Percentiles rank a stretch among this genome's conserved stretches.
Evolutionary conservation across 1,140 invertebrate genomes (phyloP).

Genomic region (Panulirus ornatus): DNA sequence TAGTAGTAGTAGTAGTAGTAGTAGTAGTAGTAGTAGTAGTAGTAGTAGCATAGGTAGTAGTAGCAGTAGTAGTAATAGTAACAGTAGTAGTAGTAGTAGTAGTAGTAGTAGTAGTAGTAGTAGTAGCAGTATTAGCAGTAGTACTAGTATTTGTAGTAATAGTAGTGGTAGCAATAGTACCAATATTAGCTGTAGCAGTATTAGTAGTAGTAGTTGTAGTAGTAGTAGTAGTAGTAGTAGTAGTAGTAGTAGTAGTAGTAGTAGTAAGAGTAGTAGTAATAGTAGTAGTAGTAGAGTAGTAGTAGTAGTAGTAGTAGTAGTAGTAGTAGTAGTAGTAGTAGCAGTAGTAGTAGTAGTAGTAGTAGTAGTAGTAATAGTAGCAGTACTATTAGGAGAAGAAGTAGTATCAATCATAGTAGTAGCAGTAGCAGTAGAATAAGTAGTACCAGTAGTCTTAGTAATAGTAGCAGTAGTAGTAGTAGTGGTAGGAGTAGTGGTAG

Average conservation of each 20-base stretch:
- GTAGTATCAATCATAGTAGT: not conserved
- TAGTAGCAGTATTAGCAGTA: not conserved
- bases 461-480: not conserved
- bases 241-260: not conserved
- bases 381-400: not conserved
- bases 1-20: conserved; percentile 18
- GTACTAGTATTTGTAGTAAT: not conserved
- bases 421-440: not conserved
- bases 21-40: conserved; percentile 1
- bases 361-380: not conserved
- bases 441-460: too few relatives aligned
- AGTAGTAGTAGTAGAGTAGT: too few relatives aligned
- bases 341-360: not conserved
- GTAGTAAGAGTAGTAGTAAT: not conserved
- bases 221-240: not conserved
- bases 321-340: not conserved
- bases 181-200: not conserved
- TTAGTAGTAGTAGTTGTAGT: not conserved
- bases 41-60: too few relatives aligned
- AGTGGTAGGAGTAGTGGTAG: not conserved
- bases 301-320: not conserved
- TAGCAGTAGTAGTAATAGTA: not conserved
- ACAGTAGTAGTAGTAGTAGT: not conserved
- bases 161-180: not conserved
- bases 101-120: not conserved